phyloP scores from a whole-genome alignment of 1,140 invertebrate species.

The Stenopsyche tienmushanensis region DNA sequence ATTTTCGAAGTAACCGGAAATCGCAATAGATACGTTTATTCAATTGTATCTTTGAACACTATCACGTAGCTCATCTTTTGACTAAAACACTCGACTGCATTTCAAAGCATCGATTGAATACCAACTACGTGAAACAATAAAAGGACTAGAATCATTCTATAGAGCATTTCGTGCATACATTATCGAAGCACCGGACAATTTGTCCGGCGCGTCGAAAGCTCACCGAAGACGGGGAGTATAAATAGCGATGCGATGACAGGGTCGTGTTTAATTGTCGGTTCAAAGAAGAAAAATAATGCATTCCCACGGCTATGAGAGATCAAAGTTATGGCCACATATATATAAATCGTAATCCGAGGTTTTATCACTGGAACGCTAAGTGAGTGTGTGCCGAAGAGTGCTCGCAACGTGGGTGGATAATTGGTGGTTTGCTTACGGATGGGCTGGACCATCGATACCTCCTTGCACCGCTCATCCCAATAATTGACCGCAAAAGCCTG shows the following conservation, averaged over 20 bases:
- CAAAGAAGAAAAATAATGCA: neutral
- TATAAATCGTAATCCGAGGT: constrained; percentile 21
- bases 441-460: constrained; percentile 21
- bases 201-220: neutral
- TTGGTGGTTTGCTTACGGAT: constrained; percentile 22
- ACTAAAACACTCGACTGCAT: no score
- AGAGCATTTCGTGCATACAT: no score
- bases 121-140: no score
- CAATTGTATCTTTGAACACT: no score
- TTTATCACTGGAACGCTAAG: constrained; percentile 28
- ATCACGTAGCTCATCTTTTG: no score
- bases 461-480: constrained; percentile 7
- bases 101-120: no score
- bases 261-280: constrained; percentile 21
- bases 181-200: no score
- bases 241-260: constrained; percentile 17
- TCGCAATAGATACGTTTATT: no score
- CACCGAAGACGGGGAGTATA: no score
- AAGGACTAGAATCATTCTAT: no score
- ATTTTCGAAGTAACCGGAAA: no score
- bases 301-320: constrained; percentile 27
- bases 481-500: constrained; percentile 20
- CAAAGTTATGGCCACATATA: constrained; percentile 24
- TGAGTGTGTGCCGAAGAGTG: constrained; percentile 19
- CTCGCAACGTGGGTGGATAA: constrained; percentile 30